Evolutionary conservation across 2,113 vertebrate genomes (phyloP).

Genomic region (Larimichthys crocea): DNA sequence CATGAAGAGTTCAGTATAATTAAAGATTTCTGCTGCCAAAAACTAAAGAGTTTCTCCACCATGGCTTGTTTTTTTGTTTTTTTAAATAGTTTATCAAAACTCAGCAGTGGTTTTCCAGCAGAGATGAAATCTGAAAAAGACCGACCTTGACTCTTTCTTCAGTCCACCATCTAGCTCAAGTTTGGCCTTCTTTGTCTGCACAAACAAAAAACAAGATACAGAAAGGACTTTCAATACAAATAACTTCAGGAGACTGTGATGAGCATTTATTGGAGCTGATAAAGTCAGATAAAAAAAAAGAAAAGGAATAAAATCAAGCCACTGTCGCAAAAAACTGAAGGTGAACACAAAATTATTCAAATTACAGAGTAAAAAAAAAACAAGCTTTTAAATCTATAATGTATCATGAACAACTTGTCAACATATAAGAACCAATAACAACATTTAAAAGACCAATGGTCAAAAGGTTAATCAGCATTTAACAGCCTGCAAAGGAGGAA

Average conservation of each 20-base stretch:
- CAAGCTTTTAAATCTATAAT: too few species aligned
- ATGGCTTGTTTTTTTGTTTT: too few species aligned
- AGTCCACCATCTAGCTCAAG: conserved; percentile 70
- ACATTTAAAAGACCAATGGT: neutral
- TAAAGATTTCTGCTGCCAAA: neutral
- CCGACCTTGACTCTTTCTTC: conserved; percentile 76
- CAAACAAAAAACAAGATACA: neutral
- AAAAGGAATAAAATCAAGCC: neutral
- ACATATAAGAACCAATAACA: too few species aligned
- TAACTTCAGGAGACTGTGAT: neutral
- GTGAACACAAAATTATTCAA: neutral
- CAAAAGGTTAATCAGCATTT: neutral
- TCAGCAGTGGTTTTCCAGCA: neutral
- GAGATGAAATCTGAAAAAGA: neutral
- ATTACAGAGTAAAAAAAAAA: neutral
- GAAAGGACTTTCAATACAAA: neutral
- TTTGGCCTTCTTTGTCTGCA: conserved; percentile 84
- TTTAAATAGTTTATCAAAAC: too few species aligned
- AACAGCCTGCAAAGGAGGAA: neutral
- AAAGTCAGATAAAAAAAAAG: neutral
- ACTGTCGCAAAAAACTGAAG: neutral
- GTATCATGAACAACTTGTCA: too few species aligned
- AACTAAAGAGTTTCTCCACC: neutral
- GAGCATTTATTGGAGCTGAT: neutral
- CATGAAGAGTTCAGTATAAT: neutral